Base-by-base conservation (phyloP, 2,797 vertebrate genomes). In the Crenichthys baileyi region DNA sequence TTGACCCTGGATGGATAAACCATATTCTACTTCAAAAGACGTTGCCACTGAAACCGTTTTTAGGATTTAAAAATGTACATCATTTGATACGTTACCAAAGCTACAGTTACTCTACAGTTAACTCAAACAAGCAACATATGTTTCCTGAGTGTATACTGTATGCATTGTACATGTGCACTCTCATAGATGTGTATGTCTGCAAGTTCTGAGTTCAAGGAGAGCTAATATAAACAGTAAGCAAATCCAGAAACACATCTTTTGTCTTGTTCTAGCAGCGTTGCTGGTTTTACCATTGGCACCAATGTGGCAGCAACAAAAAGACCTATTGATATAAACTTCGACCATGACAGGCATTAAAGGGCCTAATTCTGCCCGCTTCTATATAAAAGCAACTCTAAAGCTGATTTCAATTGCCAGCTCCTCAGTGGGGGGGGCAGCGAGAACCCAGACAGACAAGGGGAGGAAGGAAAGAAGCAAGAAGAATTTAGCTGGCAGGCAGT, bases 281-380 rank as follows among this genome's bases (percentile, higher is more conserved):
- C 89, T 87, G 87, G 85, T 89, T 74, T 24, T 81, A 86, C 80
- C 88, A 88, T 90, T 92, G 91, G 93, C 87, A 88, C 86, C 83
- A 85, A 83, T 92, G 84, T 88, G 89, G 83, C 72, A 68, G 78
- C 80, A 84, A 93, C 89, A 94, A 94, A 93, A 91, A 93, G 89
- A 92, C 82, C 86, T 81, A 91, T 89, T 94, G 91, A 94, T 93
- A 92, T 91, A 91, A 94, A 94, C 89, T 91, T 89, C 78, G 88
- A 94, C 93, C 94, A 93, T 93, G 92, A 94, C 91, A 93, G 85
- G 93, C 90, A 95, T 94, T 95, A 94, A 91, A 92, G 85, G 89
- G 87, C 91, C 93, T 94, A 95, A 94, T 93, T 95, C 94, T 92
- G 89, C 93, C 94, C 79, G 87, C 91, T 94, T 92, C 93, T 95